Evolutionary conservation across 2,888 invertebrate species (phyloP), one percentile per base, ranked within the genome.

Genomic region (Drosophila testacea): DNA sequence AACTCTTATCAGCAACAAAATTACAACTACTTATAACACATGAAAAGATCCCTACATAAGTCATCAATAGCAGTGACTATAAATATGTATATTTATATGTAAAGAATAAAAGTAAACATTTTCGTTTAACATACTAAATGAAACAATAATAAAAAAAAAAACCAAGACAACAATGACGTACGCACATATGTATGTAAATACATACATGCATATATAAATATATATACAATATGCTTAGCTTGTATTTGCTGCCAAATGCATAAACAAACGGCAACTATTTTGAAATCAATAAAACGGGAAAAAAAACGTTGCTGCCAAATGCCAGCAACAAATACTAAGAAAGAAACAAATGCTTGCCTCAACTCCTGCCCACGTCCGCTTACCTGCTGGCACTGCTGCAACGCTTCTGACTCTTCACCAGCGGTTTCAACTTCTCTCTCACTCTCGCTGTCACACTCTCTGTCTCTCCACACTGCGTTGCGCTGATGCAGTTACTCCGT

Each of bases 311-410:
- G 54, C 59, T 65, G 59, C 55, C 60, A 71, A 60, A 47, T 59
- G 59, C 57, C 36, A 70, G 59, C 71, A 71, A 55, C 55, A 62
- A 65, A 73, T 56, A 59, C 54, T 42, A 70, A 52, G 47, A 68
- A 63, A 64, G 50, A 69, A 63, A 77, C 73, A 77, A 77, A 77
- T 77, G 51, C 69, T 76, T 60, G 63, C 75, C 64, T 63, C 66
- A 60, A 62, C 62, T 36, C 7, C 79, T 69, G 62, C 79, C 67
- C 79, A 73, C 75, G 77, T 73, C 74, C 74, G 78, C 77, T 78
- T 78, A 78, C 77, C 77, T 78, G 79, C 69, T 69, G 65, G 38
- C 65, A 60, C 66, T 66, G 67, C 78, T 76, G 78, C 75, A 77
- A 73, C 67, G 71, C 52, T 72, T 75, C 67, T 77, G 55, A 59